These are phyloP conservation scores for Acholoe squamosa DNA, from an alignment of 2,888 invertebrate genomes.

Conservation along the genomic window DNA sequence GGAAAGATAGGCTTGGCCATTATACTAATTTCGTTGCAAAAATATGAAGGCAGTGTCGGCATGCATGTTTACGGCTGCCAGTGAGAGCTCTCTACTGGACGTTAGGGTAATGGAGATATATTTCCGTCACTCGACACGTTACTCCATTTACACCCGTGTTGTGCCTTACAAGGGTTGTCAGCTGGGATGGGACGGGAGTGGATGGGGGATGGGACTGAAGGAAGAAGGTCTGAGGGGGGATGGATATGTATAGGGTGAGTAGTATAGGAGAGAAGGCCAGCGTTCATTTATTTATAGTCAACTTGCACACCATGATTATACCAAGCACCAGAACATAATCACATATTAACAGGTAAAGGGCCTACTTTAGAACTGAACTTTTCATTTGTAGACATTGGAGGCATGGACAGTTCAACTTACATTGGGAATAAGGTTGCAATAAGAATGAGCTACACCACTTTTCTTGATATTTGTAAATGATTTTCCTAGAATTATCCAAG, in stretches of 20 bases:
- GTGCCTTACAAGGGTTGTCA: background rate
- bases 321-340: too few relatives aligned
- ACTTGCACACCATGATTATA: too few relatives aligned
- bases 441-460: too few relatives aligned
- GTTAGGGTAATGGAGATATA: slow-evolving; percentile 9
- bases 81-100: background rate
- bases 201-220: too few relatives aligned
- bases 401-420: too few relatives aligned
- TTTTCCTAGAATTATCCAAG: too few relatives aligned
- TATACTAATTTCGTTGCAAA: slow-evolving; percentile 28
- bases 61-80: background rate
- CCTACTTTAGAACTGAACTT: too few relatives aligned
- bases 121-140: background rate
- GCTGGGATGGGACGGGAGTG: background rate
- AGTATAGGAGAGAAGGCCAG: background rate
- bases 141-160: background rate
- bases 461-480: too few relatives aligned
- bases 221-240: background rate
- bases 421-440: too few relatives aligned
- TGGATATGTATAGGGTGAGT: background rate
- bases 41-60: background rate
- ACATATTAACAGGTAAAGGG: too few relatives aligned
- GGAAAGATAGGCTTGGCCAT: slow-evolving; percentile 11
- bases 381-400: too few relatives aligned
- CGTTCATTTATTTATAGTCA: too few relatives aligned